Evolutionary conservation across 1,140 invertebrate genomes (phyloP), one percentile per base, ranked within the genome.

Genomic region (Odontomachus brunneus): DNA sequence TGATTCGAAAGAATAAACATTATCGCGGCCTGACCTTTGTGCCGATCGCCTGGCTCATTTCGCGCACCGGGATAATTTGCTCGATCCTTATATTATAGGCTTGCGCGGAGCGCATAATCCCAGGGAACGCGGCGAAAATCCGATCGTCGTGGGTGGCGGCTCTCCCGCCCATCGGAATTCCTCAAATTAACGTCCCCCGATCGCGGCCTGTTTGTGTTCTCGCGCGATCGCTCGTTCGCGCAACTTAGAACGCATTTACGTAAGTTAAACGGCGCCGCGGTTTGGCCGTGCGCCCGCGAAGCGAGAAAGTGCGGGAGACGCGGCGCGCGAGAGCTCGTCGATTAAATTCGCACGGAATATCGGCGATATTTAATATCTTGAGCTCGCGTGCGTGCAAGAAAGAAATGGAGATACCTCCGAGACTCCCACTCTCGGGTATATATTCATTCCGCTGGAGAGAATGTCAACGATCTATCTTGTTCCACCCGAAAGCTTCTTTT

Each of bases 221-320:
- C 67, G 66, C 67, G 73, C 24, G 73, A 78, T 84, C 85, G 75
- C 55, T 63, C 57, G 82, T 49, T 65, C 69, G 74, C 62, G 29
- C 80, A 81, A 49, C 73, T 76, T 84, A 82, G 81, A 88, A 84
- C 51, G 84, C 80, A 60, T 89, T 90, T 87, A 84, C 82, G 88
- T 83, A 86, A 89, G 82, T n/a, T 86, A 89, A 87, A 90, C 59
- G 81, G 78, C 65, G 83, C 74, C 29, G 74, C 67, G 78, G 59
- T 78, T 84, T 63, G 84, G 51, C 71, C 59, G 59, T 65, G 44
- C 82, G 84, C 57, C 67, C 78, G 55, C 60, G 55, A 84, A 69
- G 49, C 53, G 53, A 33, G 22, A 59, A 22, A 53, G 48, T 17
- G 12, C 69, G 24, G 53, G 29, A 24, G n/a, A 82, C 29, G 11